Percentiles rank a stretch among this genome's conserved stretches.
These are phyloP conservation scores for Phodopus roborovskii DNA, from an alignment of 2,113 vertebrate genomes.

Conservation along the genomic window DNA sequence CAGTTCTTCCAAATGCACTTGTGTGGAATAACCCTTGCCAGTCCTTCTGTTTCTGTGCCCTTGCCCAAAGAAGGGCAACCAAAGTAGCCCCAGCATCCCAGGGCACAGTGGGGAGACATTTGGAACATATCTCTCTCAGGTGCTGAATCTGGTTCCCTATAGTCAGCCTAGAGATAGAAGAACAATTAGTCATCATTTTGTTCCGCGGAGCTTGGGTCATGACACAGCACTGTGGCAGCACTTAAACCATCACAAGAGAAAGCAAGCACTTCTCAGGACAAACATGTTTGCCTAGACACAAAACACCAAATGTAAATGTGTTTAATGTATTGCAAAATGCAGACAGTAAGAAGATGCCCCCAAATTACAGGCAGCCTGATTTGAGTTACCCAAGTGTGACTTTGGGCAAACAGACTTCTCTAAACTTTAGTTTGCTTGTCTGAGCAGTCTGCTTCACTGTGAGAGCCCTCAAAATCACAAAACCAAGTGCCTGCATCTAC, in stretches of 20 bases:
- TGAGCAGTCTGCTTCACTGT: not conserved
- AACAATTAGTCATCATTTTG: not conserved
- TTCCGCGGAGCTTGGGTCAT: not conserved
- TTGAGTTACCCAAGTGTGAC: not conserved
- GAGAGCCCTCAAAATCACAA: not conserved
- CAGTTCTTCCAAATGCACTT: not conserved
- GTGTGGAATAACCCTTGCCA: not conserved
- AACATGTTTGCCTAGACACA: not conserved
- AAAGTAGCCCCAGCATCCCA: not conserved
- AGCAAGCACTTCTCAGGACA: not conserved
- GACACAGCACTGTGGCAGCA: not conserved
- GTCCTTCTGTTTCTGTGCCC: not conserved
- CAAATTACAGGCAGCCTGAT: not conserved
- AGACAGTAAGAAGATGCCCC: not conserved
- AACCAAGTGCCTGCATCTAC: fast-evolving
- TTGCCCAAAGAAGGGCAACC: not conserved
- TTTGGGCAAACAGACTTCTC: not conserved
- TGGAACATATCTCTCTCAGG: not conserved
- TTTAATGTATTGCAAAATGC: not conserved
- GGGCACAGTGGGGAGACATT: not conserved
- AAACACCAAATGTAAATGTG: not conserved
- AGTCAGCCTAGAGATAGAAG: fast-evolving
- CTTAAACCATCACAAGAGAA: not conserved
- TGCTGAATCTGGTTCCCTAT: not conserved
- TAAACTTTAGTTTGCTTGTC: not conserved